Conservation (phyloP, 1,140 invertebrate species). For the Cherax quadricarinatus region DNA sequence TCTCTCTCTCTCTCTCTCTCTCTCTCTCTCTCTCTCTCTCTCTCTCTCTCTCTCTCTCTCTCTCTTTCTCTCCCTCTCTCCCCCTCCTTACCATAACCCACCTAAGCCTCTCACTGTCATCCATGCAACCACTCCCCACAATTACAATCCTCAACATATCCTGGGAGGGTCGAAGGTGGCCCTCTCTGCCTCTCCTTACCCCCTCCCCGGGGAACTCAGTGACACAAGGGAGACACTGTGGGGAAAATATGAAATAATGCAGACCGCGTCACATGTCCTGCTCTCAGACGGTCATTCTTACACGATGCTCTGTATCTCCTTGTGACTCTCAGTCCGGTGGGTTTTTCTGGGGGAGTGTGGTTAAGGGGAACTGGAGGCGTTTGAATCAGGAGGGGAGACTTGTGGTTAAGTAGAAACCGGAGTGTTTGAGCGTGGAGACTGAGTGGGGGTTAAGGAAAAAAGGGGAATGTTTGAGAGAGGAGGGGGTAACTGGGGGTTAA, state of each 20-base stretch:
- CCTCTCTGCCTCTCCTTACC: background rate
- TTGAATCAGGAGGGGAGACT: too few species aligned
- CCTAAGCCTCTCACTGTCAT: background rate
- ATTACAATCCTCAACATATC: background rate
- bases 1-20: slow-evolving; percentile 9
- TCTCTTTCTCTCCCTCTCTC: background rate
- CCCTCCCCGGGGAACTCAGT: background rate
- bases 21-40: background rate
- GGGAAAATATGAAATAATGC: slow-evolving; percentile 62
- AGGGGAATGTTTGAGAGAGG: too few species aligned
- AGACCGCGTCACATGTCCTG: slow-evolving; percentile 56
- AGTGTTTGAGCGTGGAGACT: too few species aligned
- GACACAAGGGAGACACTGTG: slow-evolving; percentile 59
- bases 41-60: background rate
- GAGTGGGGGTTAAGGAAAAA: too few species aligned
- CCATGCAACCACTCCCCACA: too few species aligned
- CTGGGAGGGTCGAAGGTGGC: too few species aligned
- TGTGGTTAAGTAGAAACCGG: too few species aligned
- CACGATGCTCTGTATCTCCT: slow-evolving; percentile 29
- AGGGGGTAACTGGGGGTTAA: too few species aligned
- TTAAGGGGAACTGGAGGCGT: background rate
- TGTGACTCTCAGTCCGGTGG: slow-evolving; percentile 5
- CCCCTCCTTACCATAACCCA: background rate
- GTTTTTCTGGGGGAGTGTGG: background rate
- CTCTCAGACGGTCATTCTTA: background rate